Percentiles rank a stretch among this genome's conserved stretches.
These are phyloP conservation scores for Phalacrocorax pelagicus DNA, from an alignment of 2,113 vertebrate species.

Conservation along the genomic window DNA sequence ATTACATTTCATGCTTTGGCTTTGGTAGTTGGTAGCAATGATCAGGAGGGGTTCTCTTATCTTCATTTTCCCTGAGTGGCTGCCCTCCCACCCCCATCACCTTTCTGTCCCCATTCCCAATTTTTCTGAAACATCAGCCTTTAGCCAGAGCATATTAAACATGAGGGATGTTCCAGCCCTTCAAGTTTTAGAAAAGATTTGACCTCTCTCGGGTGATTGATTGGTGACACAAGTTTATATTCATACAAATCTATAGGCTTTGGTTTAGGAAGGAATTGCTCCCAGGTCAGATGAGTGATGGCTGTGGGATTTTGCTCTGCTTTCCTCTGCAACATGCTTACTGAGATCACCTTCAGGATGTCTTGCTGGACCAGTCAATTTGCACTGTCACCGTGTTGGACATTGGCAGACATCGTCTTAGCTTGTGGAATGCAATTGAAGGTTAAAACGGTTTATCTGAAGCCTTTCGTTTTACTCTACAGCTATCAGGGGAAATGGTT, in stretches of 20 bases:
- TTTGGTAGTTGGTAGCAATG: not conserved
- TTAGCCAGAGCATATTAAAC: not conserved
- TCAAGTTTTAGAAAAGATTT: not conserved
- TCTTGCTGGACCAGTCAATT: not conserved
- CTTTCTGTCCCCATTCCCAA: not conserved
- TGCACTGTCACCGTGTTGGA: not conserved
- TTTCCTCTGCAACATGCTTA: not conserved
- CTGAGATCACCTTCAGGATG: not conserved
- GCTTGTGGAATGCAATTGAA: not conserved
- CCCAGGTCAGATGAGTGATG: not conserved
- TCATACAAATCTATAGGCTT: not conserved
- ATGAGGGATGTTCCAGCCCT: not conserved
- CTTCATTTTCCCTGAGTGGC: not conserved
- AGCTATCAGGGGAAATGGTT: not conserved
- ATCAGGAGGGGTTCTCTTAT: not conserved
- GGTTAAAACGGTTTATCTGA: not conserved
- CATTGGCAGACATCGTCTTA: not conserved
- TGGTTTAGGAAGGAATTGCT: not conserved
- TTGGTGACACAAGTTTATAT: accelerated
- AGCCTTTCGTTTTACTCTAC: not conserved
- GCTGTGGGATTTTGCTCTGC: not conserved
- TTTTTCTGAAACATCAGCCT: not conserved
- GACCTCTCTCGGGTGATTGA: not conserved
- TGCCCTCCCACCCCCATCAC: not conserved
- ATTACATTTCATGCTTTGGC: not conserved